Conservation (phyloP, 2,797 vertebrate genomes). For the Oophaga sylvatica region DNA sequence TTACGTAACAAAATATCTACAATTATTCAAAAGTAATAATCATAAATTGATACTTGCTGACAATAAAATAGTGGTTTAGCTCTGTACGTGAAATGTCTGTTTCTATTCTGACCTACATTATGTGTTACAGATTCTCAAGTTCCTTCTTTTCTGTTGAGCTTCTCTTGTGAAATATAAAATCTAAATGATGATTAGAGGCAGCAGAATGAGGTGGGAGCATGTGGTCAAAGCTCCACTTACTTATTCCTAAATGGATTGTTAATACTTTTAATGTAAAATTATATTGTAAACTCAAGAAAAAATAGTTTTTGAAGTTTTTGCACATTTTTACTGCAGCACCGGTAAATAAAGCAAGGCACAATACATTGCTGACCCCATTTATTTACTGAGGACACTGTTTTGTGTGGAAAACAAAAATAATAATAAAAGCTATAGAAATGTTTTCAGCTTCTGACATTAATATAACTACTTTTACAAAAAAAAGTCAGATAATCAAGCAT, state of each 20-base stretch:
- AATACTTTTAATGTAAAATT: constrained; percentile 3
- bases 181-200: constrained; percentile 5
- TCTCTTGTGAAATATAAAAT: not conserved
- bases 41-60: not conserved
- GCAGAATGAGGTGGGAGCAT: not conserved
- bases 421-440: not conserved
- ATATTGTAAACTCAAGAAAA: not conserved
- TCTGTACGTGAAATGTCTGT: not conserved
- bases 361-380: not conserved
- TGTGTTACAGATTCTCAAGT: not conserved
- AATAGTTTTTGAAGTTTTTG: not conserved
- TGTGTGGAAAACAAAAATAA: not conserved
- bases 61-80: not conserved
- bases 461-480: not conserved
- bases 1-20: not conserved
- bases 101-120: not conserved
- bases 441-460: not conserved
- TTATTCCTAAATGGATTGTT: not conserved
- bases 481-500: no score
- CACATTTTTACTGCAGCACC: not conserved
- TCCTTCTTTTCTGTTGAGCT: not conserved
- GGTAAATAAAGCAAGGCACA: not conserved
- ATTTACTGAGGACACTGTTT: not conserved
- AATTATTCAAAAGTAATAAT: not conserved
- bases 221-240: not conserved